Percentiles rank a stretch among this genome's conserved stretches.
Conservation (phyloP, 2,113 vertebrate species). For the Furnarius figulus region DNA sequence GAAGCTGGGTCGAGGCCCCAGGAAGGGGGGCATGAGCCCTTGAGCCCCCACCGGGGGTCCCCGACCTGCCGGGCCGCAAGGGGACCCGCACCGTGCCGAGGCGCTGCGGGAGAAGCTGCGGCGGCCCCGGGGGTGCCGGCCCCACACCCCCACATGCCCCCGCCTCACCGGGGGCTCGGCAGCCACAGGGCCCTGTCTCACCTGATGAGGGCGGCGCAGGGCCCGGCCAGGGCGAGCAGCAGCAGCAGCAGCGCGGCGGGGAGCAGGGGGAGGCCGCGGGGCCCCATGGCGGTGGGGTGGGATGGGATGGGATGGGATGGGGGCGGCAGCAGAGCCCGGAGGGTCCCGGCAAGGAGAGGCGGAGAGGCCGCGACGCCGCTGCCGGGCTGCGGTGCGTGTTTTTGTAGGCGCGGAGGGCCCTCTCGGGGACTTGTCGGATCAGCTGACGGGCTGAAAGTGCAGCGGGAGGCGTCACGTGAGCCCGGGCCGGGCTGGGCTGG, state of each 20-base stretch:
- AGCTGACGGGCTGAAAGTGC: constrained; percentile 50
- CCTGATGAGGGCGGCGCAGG: constrained; percentile 52
- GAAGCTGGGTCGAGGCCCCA: neutral
- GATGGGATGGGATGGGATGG: too few species aligned
- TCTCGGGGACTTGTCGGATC: neutral
- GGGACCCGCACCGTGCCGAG: neutral
- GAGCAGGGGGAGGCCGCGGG: neutral
- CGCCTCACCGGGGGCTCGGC: neutral
- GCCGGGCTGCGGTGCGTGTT: neutral
- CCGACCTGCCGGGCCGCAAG: neutral
- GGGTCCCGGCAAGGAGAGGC: neutral
- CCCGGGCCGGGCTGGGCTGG: too few species aligned
- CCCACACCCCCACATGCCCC: too few species aligned
- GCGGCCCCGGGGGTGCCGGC: neutral
- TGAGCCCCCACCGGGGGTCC: neutral
- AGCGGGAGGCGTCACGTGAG: neutral
- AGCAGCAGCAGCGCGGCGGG: neutral
- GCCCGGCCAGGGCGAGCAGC: neutral
- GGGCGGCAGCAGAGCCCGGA: neutral
- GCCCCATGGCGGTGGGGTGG: constrained; percentile 21
- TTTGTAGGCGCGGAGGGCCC: neutral
- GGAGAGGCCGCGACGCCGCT: neutral
- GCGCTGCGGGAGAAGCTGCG: neutral
- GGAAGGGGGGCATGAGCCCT: neutral
- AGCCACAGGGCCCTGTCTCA: neutral